These are phyloP conservation scores for Chalcis sispes DNA, from an alignment of 2,888 invertebrate species.

Conservation along the genomic window DNA sequence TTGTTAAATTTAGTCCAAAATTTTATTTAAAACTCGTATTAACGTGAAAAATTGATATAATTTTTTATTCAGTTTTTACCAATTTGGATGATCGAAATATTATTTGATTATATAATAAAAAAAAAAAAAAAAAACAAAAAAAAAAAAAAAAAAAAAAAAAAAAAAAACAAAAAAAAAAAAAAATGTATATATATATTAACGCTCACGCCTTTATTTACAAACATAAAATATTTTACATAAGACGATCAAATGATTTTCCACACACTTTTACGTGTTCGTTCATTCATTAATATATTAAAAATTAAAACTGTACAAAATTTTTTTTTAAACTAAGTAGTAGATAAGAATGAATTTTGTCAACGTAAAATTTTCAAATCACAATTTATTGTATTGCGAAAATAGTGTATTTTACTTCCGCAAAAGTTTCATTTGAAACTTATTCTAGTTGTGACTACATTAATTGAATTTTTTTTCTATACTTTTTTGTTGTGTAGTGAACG, in stretches of 20 bases:
- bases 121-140: no score
- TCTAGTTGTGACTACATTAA: slow-evolving; percentile 37
- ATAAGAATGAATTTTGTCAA: slow-evolving; percentile 50
- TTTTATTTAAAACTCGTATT: no score
- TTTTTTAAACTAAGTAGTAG: slow-evolving; percentile 31
- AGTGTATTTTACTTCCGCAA: slow-evolving; percentile 29
- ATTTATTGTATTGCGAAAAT: slow-evolving; percentile 53
- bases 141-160: no score
- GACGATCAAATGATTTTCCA: slow-evolving; percentile 52
- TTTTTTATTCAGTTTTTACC: no score
- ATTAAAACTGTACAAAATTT: slow-evolving; percentile 54
- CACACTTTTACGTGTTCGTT: slow-evolving; percentile 55
- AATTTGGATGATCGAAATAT: no score
- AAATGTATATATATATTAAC: slow-evolving; percentile 33
- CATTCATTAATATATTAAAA: slow-evolving; percentile 45
- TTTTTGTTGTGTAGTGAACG: slow-evolving; percentile 33
- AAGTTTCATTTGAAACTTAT: slow-evolving; percentile 29
- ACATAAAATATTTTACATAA: slow-evolving; percentile 54
- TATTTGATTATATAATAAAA: no score
- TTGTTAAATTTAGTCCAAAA: not conserved
- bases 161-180: no score
- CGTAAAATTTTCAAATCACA: slow-evolving; percentile 51
- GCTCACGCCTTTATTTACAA: slow-evolving; percentile 59
- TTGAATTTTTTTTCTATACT: slow-evolving; percentile 38
- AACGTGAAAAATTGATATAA: no score